Evolutionary conservation across 2,113 vertebrate species (phyloP), one percentile per base, ranked within the genome.

Genomic region (Odocoileus virginianus): DNA sequence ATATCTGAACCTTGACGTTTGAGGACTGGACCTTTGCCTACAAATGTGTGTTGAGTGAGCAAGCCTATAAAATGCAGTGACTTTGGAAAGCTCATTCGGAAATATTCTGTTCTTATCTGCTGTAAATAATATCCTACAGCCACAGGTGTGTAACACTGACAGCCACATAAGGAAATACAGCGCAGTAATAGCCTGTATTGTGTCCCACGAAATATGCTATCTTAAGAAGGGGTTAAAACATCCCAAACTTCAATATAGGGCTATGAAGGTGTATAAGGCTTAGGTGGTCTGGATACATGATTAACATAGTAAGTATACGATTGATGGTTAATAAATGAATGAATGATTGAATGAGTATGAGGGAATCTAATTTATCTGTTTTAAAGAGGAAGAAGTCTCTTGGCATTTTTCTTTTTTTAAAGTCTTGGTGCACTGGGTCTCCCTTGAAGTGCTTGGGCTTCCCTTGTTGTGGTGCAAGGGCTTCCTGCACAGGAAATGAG

Each of bases 171-270:
- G 19, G 50, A 58, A 47, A 40, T 19, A 30, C 33, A 27, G 6
- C 50, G 27, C 7, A 30, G 1, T n/a, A 6, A 71, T 7, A 19
- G 30, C 40, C 25, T 33, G 27, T 11, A 23, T 19, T 28, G 10
- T 4, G 2, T 5, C 52, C n/a, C 76, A 54, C 0, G 0, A 50
- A n/a, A 21, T 19, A 19, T 45, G 15, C 43, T 36, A 0, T 25
- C 33, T 23, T 13, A 85, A 27, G 30, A 55, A 61, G 25, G 57
- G 47, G 57, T 13, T 14, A 7, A 78, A 28, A 14, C 21, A 10
- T 27, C 8, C 25, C 5, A 2, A 52, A 28, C 54, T 6, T 95
- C 15, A 43, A 0, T 11, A 30, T 79, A 74, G 64, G 25, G 13
- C 45, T 47, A 0, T 40, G 25, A 15, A 30, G 57, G 2, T 71